Evolutionary conservation across 1,140 invertebrate species (phyloP).

Genomic region (Onthophagus taurus): DNA sequence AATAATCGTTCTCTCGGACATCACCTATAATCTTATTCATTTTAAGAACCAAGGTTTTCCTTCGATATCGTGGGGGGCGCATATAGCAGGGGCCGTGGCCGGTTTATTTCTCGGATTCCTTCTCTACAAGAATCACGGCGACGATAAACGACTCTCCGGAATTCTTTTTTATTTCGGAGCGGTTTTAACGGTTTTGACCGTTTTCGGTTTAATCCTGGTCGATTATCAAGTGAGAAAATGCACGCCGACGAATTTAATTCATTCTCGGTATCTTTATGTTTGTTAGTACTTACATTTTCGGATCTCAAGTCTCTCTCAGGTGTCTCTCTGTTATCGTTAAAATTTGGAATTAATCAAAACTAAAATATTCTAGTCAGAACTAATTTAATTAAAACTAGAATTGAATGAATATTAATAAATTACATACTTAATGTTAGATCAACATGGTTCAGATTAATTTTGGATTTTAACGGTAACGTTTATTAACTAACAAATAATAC

Average conservation of each 20-base stretch:
- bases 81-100: constrained; percentile 62
- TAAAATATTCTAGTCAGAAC: no score
- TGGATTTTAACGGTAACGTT: no score
- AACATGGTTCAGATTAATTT: no score
- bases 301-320: no score
- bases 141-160: constrained; percentile 6
- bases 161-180: constrained; percentile 21
- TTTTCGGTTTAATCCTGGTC: constrained; percentile 24
- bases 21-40: constrained; percentile 41
- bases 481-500: no score
- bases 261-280: constrained; percentile 6
- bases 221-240: constrained; percentile 27
- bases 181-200: constrained; percentile 19
- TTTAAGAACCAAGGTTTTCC: constrained; percentile 39
- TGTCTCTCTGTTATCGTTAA: no score
- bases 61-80: constrained; percentile 65
- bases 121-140: constrained; percentile 44
- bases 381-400: no score
- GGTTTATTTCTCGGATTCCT: constrained; percentile 73
- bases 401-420: no score
- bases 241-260: constrained; percentile 20
- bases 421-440: no score
- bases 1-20: constrained; percentile 50
- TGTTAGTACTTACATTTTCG: no score
- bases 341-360: no score